Evolutionary conservation across 2,888 invertebrate genomes (phyloP), one percentile per base, ranked within the genome.

Genomic region (Protophormia terraenovae): DNA sequence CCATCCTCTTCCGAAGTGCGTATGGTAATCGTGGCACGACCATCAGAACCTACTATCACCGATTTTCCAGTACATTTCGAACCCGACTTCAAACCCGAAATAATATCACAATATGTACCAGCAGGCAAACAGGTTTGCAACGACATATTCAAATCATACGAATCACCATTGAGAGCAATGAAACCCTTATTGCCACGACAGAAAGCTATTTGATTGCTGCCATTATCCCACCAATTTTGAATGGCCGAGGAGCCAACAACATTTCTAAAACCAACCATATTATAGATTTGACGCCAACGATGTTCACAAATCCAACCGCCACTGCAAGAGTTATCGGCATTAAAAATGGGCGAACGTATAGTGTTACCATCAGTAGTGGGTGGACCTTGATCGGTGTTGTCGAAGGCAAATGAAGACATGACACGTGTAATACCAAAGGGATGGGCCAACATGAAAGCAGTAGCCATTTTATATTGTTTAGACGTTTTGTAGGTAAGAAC

Each of bases 381-480:
- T 8, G 97, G 97, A 16, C 96, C 96, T 78, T 91, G 90, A 89
- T 95, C 95, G 35, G 93, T 93, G 83, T 94, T 85, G 1, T 91
- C 89, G 93, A 97, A 98, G 29, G 91, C 93, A 90, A 95, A 98
- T 86, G 97, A 97, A 89, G 97, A 97, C 97, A 98, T 97, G 69
- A 98, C 92, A 69, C 97, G 95, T 0, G 97, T 95, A 69, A 94
- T 93, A 2, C 97, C 97, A 88, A 97, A 97, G 0, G 97, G 95
- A 94, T 97, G 96, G 0, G 98, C 97, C 92, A 98, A 93, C 96
- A 97, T 97, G 91, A 98, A 98, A 0, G 97, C 97, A 3, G 95
- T 95, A 0, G 98, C 98, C 94, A 94, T 95, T 92, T 95, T 97
- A 92, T 97, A 97, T 14, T 93, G 93, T 89, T 94, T 95, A 0